Conservation (phyloP, 2,113 vertebrate species). For the Cricetomys ansorgei region DNA sequence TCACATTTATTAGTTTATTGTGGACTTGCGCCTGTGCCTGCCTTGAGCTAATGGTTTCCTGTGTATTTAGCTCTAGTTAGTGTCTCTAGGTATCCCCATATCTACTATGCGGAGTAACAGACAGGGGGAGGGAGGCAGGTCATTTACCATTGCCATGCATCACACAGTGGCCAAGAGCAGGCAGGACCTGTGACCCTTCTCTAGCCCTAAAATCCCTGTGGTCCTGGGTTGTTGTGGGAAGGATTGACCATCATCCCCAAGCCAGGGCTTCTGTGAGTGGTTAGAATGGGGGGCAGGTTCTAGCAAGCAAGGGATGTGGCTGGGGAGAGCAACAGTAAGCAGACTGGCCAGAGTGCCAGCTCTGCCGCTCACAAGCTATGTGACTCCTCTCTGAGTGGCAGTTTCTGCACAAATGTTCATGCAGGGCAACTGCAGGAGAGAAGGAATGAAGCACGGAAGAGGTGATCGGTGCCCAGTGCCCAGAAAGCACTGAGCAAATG, state of each 20-base stretch:
- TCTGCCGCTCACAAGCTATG: neutral
- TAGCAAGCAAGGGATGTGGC: no score
- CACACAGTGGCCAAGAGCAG: neutral
- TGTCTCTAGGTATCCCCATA: neutral
- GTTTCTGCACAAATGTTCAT: neutral
- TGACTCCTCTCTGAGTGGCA: neutral
- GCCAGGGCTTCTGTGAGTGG: neutral
- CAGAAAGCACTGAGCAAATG: neutral
- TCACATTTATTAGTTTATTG: neutral
- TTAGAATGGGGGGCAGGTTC: neutral
- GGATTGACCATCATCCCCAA: neutral
- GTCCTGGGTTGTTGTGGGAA: neutral
- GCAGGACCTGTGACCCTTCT: neutral
- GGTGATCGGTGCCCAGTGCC: neutral
- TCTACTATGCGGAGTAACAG: neutral
- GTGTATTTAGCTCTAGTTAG: neutral
- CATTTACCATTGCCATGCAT: neutral
- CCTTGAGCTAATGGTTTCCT: neutral
- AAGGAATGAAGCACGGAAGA: rapidly evolving
- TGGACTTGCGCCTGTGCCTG: neutral
- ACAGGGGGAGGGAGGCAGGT: no score
- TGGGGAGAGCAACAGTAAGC: neutral
- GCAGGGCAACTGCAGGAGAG: neutral
- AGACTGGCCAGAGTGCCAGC: neutral
- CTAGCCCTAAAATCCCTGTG: neutral